These are phyloP conservation scores for Enteromius fasciolatus DNA, from an alignment of 2,797 vertebrate species.

Conservation along the genomic window DNA sequence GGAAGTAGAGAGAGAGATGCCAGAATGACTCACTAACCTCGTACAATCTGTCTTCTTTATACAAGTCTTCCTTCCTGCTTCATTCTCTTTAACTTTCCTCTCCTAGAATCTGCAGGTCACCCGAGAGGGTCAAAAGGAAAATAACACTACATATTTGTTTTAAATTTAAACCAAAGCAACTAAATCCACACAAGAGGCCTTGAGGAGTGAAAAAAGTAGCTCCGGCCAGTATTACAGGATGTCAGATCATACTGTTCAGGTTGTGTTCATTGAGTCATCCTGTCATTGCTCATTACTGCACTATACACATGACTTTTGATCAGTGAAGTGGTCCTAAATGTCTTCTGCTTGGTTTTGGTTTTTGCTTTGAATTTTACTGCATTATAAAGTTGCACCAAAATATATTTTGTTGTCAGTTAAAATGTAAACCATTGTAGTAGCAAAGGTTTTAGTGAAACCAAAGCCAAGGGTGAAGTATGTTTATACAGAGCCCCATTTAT, in stretches of 20 bases:
- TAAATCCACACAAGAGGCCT: neutral
- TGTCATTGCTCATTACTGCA: neutral
- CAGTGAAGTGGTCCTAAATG: neutral
- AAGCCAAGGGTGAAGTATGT: constrained; percentile 39
- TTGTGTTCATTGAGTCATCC: neutral
- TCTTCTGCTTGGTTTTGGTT: neutral
- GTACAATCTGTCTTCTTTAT: neutral
- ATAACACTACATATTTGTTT: neutral
- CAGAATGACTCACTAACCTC: constrained; percentile 5
- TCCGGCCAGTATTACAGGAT: neutral
- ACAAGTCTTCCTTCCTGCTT: constrained; percentile 26
- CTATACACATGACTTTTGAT: neutral
- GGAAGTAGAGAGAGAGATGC: neutral
- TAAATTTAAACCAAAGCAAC: neutral
- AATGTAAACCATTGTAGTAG: neutral
- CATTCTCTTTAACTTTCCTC: neutral
- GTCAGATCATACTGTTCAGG: neutral
- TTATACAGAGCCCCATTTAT: constrained; percentile 54
- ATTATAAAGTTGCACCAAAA: neutral
- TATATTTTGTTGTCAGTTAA: neutral
- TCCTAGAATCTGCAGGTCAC: constrained; percentile 2
- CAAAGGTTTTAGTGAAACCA: constrained; percentile 49
- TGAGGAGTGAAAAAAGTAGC: neutral
- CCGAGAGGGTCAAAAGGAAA: neutral
- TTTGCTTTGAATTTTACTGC: neutral